These are phyloP conservation scores for Seriola dumerili DNA, from an alignment of 2,113 vertebrate genomes.

Conservation along the genomic window DNA sequence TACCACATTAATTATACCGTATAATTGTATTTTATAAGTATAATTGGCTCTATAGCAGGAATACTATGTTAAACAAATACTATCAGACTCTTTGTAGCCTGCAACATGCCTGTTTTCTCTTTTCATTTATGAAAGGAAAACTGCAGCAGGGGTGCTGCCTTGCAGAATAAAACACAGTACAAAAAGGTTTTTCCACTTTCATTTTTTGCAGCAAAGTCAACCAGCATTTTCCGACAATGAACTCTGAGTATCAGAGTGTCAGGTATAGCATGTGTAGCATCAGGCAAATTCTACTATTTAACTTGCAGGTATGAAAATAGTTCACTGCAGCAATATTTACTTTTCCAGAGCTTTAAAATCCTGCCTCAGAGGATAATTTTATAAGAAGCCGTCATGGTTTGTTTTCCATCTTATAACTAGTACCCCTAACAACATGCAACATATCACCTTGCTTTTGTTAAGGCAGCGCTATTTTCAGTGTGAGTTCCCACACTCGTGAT, in stretches of 20 bases:
- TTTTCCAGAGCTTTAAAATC: background rate
- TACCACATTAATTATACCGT: background rate
- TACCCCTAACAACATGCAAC: background rate
- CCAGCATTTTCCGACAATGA: background rate
- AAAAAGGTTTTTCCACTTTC: background rate
- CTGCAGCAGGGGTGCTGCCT: background rate
- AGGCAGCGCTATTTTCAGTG: background rate
- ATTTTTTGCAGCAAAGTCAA: no score
- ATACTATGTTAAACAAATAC: background rate
- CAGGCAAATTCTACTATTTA: background rate
- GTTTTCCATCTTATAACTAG: background rate
- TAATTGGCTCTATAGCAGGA: background rate
- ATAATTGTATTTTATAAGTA: background rate
- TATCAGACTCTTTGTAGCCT: background rate
- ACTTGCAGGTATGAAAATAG: background rate
- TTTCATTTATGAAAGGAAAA: background rate
- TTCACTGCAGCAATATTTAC: no score
- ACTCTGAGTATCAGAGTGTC: no score
- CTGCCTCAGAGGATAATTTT: background rate
- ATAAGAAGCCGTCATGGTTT: background rate
- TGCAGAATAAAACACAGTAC: background rate
- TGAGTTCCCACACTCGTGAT: background rate
- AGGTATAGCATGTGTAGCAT: background rate
- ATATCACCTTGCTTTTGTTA: conserved; percentile 6
- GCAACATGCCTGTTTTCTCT: background rate